Evolutionary conservation across 1,140 invertebrate genomes (phyloP).

Genomic region (Halesus radiatus): DNA sequence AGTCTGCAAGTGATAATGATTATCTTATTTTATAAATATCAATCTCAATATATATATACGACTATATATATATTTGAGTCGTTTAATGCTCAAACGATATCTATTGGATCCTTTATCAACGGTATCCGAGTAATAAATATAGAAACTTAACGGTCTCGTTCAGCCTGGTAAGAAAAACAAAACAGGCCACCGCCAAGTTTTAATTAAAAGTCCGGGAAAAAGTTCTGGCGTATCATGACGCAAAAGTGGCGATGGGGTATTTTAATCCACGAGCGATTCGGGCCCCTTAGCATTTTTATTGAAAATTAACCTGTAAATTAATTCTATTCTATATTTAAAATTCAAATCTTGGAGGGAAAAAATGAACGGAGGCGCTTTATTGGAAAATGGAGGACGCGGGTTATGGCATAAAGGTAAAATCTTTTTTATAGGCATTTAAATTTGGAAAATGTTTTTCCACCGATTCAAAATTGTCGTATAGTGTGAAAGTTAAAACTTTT

Average conservation of each 20-base stretch:
- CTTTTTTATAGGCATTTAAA: no score
- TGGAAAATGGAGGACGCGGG: background rate
- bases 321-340: slow-evolving; percentile 57
- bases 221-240: slow-evolving; percentile 44
- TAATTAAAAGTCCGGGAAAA: slow-evolving; percentile 50
- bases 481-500: no score
- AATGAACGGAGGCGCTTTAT: background rate
- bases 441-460: no score
- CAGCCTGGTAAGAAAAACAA: slow-evolving; percentile 14
- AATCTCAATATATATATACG: no score
- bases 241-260: slow-evolving; percentile 51
- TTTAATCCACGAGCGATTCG: slow-evolving; percentile 55
- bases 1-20: no score
- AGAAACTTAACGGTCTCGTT: background rate
- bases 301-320: slow-evolving; percentile 58
- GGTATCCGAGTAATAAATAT: background rate
- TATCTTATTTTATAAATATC: no score
- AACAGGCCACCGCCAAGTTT: slow-evolving; percentile 35
- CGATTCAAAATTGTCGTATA: no score
- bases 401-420: no score
- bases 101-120: no score
- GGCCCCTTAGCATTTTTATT: slow-evolving; percentile 56
- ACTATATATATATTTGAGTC: no score
- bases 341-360: slow-evolving; percentile 47
- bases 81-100: no score